Conservation (phyloP, 2,888 invertebrate species). For the Meloe dianella region DNA sequence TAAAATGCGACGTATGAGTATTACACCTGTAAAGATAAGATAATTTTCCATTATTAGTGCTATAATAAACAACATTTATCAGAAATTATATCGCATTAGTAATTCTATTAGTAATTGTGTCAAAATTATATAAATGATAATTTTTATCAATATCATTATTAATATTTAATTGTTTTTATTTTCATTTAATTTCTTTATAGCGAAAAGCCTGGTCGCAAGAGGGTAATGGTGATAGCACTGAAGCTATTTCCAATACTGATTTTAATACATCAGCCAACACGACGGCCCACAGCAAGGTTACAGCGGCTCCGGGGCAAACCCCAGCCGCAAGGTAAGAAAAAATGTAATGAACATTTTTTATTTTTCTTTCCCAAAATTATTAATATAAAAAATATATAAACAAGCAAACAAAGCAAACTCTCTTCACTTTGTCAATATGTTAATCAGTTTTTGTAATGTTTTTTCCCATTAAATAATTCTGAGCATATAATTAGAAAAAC, state of each 20-base stretch:
- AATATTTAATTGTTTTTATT: neutral
- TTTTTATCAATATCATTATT: no score
- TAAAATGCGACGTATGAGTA: no score
- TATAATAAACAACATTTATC: slow-evolving; percentile 10
- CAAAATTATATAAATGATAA: neutral
- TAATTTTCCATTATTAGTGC: neutral
- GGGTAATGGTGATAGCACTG: slow-evolving; percentile 68
- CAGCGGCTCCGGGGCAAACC: slow-evolving; percentile 79
- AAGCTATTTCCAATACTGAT: slow-evolving; percentile 58
- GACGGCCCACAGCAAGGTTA: slow-evolving; percentile 83
- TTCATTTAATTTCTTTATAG: slow-evolving; percentile 54
- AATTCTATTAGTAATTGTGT: slow-evolving; percentile 3
- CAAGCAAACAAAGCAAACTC: neutral
- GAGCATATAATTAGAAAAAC: neutral
- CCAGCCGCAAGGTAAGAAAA: slow-evolving; percentile 65
- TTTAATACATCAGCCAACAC: slow-evolving; percentile 67
- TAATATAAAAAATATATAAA: no score
- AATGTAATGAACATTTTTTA: slow-evolving; percentile 52
- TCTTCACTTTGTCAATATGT: neutral
- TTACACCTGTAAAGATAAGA: neutral
- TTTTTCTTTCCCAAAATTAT: no score
- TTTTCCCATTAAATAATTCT: neutral
- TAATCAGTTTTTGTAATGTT: no score
- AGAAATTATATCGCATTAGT: neutral
- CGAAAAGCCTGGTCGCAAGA: slow-evolving; percentile 69